phyloP scores from a whole-genome alignment of 2,888 invertebrate species.

The Scaptomyza caliginosa region DNA sequence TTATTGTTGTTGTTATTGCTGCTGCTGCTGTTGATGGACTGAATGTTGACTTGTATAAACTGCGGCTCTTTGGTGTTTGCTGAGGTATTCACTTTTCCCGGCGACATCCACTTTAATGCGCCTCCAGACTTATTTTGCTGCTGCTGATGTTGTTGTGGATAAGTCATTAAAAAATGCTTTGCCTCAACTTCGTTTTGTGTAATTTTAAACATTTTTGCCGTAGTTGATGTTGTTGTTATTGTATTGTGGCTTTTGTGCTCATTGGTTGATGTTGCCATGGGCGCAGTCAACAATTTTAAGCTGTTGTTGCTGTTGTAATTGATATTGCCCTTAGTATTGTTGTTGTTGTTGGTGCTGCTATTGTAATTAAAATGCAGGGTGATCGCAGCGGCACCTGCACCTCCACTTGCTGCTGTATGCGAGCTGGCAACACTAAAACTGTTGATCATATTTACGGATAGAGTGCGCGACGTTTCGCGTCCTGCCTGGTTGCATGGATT shows the following conservation, averaged over 20 bases:
- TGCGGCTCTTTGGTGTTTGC: slow-evolving; percentile 50
- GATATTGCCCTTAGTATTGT: slow-evolving; percentile 29
- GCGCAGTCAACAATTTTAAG: slow-evolving; percentile 38
- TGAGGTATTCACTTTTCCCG: slow-evolving; percentile 51
- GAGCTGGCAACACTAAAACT: slow-evolving; percentile 56
- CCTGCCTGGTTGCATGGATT: slow-evolving; percentile 32
- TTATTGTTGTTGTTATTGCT: slow-evolving; percentile 23
- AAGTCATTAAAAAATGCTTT: slow-evolving; percentile 42
- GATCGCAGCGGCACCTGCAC: slow-evolving; percentile 46
- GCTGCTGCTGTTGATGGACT: slow-evolving; percentile 31
- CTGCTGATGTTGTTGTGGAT: slow-evolving; percentile 27
- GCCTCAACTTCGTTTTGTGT: slow-evolving; percentile 37
- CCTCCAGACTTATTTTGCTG: slow-evolving; percentile 20
- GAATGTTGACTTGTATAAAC: slow-evolving; percentile 35
- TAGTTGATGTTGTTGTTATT: slow-evolving; percentile 19
- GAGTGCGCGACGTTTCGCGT: slow-evolving; percentile 15
- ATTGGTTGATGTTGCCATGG: slow-evolving; percentile 18
- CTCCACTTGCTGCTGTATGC: slow-evolving; percentile 39
- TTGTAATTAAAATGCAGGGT: slow-evolving; percentile 61
- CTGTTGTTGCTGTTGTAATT: slow-evolving; percentile 35
- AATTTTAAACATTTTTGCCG: slow-evolving; percentile 43
- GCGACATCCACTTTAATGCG: slow-evolving; percentile 41
- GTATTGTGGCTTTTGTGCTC: slow-evolving; percentile 57
- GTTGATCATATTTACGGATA: slow-evolving; percentile 56
- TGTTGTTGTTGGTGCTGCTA: slow-evolving; percentile 16